These are phyloP conservation scores for Sceliomorpha sp. DNA, from an alignment of 2,888 invertebrate genomes.

Conservation along the genomic window DNA sequence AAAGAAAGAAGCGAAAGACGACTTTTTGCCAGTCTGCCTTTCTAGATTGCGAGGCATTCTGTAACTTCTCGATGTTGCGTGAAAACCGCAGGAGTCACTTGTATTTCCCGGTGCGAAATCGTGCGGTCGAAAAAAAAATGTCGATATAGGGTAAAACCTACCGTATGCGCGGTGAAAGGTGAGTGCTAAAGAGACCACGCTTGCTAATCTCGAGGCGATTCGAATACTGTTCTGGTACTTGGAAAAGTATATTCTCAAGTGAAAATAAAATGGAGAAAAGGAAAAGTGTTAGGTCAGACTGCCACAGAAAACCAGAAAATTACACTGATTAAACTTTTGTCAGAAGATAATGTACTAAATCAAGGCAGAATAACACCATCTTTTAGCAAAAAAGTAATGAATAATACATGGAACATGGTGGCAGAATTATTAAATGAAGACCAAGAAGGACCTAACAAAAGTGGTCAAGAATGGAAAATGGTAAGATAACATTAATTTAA, in stretches of 20 bases:
- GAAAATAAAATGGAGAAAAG: conserved; percentile 23
- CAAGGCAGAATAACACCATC: background rate
- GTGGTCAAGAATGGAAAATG: background rate
- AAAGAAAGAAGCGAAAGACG: too few relatives aligned
- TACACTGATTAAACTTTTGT: background rate
- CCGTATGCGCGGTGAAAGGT: conserved; percentile 68
- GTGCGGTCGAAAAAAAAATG: conserved; percentile 44
- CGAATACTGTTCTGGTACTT: background rate
- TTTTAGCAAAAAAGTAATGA: background rate
- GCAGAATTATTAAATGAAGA: background rate
- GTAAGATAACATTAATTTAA: background rate
- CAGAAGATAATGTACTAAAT: background rate
- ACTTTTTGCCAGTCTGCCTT: too few relatives aligned
- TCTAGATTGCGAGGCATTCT: too few relatives aligned
- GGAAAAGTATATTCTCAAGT: conserved; percentile 11
- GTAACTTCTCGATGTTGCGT: too few relatives aligned
- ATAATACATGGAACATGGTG: background rate
- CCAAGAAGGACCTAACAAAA: background rate
- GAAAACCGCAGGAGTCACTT: conserved; percentile 26
- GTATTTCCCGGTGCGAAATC: conserved; percentile 35
- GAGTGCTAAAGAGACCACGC: conserved; percentile 42
- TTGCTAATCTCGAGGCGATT: conserved; percentile 1
- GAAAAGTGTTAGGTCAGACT: too few relatives aligned
- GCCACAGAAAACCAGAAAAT: background rate
- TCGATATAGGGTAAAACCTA: conserved; percentile 51